These are phyloP conservation scores for Brachypalpus laphriformis DNA, from an alignment of 2,888 invertebrate genomes.

Conservation along the genomic window DNA sequence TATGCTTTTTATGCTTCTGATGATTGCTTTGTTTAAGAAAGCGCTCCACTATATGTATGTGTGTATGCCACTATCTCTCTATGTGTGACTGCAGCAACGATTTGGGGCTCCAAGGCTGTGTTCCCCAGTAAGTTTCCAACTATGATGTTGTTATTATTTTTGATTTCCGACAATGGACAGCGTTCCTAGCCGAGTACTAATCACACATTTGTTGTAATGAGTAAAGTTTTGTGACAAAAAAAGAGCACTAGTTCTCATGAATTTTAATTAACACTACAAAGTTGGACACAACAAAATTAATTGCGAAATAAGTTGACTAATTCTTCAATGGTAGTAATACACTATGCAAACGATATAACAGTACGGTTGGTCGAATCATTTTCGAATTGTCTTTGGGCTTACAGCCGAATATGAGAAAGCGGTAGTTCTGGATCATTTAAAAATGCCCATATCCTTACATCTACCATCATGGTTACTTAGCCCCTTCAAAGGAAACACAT, in stretches of 20 bases:
- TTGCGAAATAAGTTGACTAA: slow-evolving; percentile 28
- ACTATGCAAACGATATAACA: slow-evolving; percentile 1
- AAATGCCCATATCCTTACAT: no score
- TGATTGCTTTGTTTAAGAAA: slow-evolving; percentile 58
- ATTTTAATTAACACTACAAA: slow-evolving; percentile 57
- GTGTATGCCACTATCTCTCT: not conserved
- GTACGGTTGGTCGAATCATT: not conserved
- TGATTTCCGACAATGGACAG: slow-evolving; percentile 30
- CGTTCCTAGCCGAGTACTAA: slow-evolving; percentile 12
- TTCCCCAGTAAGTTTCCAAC: slow-evolving; percentile 24
- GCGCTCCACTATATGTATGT: not conserved
- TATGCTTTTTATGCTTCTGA: slow-evolving; percentile 56
- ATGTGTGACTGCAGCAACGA: not conserved
- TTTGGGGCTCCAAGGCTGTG: not conserved
- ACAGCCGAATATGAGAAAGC: not conserved
- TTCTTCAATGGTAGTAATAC: not conserved
- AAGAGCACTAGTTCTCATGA: not conserved
- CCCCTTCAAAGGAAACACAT: no score
- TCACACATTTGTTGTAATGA: slow-evolving; percentile 62
- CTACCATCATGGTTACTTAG: no score
- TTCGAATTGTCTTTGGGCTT: not conserved
- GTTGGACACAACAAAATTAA: slow-evolving; percentile 45
- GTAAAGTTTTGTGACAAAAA: slow-evolving; percentile 43
- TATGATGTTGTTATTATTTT: slow-evolving; percentile 38
- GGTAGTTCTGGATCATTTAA: no score